phyloP scores from a whole-genome alignment of 2,888 invertebrate species.

The Xylota sylvarum region DNA sequence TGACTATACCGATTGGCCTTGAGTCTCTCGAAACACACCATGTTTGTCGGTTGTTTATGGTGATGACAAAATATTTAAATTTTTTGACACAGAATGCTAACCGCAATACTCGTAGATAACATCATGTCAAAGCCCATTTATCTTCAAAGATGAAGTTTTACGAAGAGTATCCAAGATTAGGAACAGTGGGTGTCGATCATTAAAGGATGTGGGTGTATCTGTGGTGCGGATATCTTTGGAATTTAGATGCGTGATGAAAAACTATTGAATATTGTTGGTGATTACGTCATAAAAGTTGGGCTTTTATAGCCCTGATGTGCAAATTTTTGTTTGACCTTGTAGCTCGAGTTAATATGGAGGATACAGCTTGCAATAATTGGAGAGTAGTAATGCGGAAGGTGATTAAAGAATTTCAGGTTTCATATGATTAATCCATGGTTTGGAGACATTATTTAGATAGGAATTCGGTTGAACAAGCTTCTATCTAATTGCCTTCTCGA shows the following conservation, averaged over 20 bases:
- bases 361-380: too few relatives aligned
- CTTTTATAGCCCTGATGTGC: neutral
- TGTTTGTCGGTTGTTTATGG: neutral
- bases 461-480: too few relatives aligned
- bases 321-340: neutral
- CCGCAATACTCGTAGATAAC: slow-evolving; percentile 10
- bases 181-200: neutral
- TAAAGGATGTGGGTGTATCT: neutral
- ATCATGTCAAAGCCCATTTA: neutral
- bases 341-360: too few relatives aligned
- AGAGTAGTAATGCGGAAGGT: too few relatives aligned
- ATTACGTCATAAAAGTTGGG: neutral
- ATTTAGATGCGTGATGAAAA: neutral
- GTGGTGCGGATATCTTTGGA: neutral
- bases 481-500: too few relatives aligned
- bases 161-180: neutral
- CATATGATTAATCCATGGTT: too few relatives aligned
- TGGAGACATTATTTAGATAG: too few relatives aligned
- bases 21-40: slow-evolving; percentile 19
- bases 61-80: slow-evolving; percentile 34
- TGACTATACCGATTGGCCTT: slow-evolving; percentile 24
- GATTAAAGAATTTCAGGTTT: too few relatives aligned
- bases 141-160: slow-evolving; percentile 5
- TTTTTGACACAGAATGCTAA: slow-evolving; percentile 23
- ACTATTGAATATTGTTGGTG: neutral